These are phyloP conservation scores for Octonoba sinensis DNA, from an alignment of 2,888 invertebrate genomes.

Conservation along the genomic window DNA sequence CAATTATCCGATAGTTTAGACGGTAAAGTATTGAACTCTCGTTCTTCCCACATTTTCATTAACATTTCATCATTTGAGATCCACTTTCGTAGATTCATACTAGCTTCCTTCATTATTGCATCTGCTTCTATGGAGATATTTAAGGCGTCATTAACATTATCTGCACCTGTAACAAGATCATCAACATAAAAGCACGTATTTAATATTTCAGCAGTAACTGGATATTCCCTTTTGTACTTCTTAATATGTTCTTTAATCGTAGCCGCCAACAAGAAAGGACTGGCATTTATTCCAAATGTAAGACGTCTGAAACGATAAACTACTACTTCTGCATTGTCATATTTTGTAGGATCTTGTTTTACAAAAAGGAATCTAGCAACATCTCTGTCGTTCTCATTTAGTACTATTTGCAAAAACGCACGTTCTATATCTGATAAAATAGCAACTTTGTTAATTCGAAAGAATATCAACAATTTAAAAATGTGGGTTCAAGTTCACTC, in stretches of 20 bases:
- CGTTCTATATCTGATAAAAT: too few species aligned
- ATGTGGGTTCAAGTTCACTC: background rate
- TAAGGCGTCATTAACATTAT: slow-evolving; percentile 3
- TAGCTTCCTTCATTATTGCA: too few species aligned
- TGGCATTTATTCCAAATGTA: too few species aligned
- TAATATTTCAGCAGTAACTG: background rate
- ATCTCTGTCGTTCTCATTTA: background rate
- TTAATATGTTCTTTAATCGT: slow-evolving; percentile 9
- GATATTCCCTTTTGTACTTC: background rate
- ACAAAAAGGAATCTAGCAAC: slow-evolving; percentile 9
- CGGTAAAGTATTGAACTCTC: too few species aligned
- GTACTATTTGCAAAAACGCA: too few species aligned
- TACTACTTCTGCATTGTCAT: background rate
- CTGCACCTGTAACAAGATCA: background rate
- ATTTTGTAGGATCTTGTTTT: background rate
- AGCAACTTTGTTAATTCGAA: too few species aligned
- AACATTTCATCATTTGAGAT: too few species aligned
- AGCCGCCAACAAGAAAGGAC: slow-evolving; percentile 6
- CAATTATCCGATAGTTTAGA: too few species aligned
- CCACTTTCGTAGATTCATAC: too few species aligned
- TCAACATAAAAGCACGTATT: slow-evolving; percentile 3
- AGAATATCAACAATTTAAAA: background rate
- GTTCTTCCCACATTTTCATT: too few species aligned
- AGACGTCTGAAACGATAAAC: background rate
- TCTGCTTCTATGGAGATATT: background rate